Evolutionary conservation across 2,797 vertebrate species (phyloP).

Genomic region (Setipinna tenuifilis): DNA sequence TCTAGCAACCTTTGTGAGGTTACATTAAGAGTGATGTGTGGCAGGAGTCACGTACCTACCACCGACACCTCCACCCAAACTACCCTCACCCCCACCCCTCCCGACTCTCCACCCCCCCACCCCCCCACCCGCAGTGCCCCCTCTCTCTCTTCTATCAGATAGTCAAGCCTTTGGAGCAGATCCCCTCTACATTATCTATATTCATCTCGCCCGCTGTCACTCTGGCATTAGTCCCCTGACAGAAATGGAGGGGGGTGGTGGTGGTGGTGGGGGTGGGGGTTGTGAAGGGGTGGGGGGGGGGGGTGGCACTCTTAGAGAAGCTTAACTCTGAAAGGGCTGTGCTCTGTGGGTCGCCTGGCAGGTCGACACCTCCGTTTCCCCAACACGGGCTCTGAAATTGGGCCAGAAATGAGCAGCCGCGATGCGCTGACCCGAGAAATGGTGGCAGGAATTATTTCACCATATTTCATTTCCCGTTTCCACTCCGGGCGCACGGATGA

Average conservation of each 20-base stretch:
- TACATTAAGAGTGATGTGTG: conserved; percentile 18
- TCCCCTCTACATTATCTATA: conserved; percentile 19
- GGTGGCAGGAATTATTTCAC: conserved; percentile 61
- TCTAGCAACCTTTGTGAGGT: not conserved
- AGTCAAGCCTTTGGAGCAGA: not conserved
- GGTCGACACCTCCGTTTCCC: conserved; percentile 60
- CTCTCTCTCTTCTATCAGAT: conserved; percentile 7
- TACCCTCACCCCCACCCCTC: too few relatives aligned
- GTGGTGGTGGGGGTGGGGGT: too few relatives aligned
- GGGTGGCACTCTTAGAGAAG: not conserved
- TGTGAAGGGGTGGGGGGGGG: not conserved
- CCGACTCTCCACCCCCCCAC: not conserved
- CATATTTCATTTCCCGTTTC: conserved; percentile 63
- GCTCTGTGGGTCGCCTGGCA: conserved; percentile 37
- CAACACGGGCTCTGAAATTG: conserved; percentile 60
- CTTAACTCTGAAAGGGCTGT: conserved; percentile 50
- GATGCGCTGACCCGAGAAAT: conserved; percentile 72
- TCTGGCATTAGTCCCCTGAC: conserved; percentile 4
- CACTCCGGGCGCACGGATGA: conserved; percentile 65
- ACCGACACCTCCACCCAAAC: too few relatives aligned
- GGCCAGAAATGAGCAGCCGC: conserved; percentile 60
- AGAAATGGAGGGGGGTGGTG: not conserved
- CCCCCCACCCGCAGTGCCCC: not conserved
- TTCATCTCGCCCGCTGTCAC: conserved; percentile 18
- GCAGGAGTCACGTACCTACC: too few relatives aligned